These are phyloP conservation scores for Dryas iulia DNA, from an alignment of 1,140 invertebrate genomes.

Conservation along the genomic window DNA sequence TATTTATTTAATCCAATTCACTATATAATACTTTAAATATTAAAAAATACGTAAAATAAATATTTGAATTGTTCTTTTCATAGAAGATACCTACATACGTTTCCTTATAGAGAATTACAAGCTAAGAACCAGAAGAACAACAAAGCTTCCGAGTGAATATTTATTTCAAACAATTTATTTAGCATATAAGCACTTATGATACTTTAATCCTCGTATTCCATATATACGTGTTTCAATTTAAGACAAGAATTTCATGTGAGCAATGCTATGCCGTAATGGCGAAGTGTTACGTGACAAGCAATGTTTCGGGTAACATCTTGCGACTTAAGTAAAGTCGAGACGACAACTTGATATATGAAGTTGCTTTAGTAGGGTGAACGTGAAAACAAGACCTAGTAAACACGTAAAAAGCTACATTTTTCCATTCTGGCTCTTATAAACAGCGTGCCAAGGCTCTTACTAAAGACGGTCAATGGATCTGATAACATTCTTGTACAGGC, in stretches of 20 bases:
- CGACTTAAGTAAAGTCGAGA: conserved; percentile 52
- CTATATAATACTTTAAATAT: no score
- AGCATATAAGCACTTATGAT: not conserved
- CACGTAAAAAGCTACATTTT: conserved; percentile 4
- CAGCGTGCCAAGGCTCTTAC: not conserved
- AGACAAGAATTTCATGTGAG: conserved; percentile 28
- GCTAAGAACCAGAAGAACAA: no score
- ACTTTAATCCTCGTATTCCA: not conserved
- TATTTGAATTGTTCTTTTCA: no score
- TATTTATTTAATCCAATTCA: no score
- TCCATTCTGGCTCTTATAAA: conserved; percentile 10
- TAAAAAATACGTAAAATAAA: no score
- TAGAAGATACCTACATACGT: not conserved
- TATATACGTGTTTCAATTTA: conserved; percentile 18
- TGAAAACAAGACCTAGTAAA: conserved; percentile 59
- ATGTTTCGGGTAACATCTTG: conserved; percentile 59
- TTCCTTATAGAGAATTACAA: not conserved
- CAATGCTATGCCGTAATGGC: conserved; percentile 39
- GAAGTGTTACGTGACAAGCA: conserved; percentile 61
- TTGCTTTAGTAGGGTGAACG: conserved; percentile 62
- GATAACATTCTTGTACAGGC: conserved; percentile 55
- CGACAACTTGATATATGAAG: conserved; percentile 74
- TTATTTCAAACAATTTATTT: not conserved
- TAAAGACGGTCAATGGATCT: conserved; percentile 17
- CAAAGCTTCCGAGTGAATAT: not conserved